phyloP scores from a whole-genome alignment of 2,113 vertebrate genomes.

The Austrofundulus limnaeus region DNA sequence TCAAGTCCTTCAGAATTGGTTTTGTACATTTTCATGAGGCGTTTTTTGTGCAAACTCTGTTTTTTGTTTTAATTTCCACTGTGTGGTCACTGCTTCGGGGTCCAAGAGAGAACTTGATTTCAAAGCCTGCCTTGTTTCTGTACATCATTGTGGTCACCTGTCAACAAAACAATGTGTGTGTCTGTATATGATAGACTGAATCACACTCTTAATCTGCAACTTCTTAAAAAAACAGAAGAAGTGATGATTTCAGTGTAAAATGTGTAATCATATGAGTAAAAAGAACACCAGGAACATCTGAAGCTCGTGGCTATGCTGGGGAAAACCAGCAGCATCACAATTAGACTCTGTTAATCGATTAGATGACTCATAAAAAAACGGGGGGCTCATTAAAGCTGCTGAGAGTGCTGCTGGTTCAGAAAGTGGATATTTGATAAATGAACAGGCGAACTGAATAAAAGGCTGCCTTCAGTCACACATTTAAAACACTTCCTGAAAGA shows the following conservation, averaged over 20 bases:
- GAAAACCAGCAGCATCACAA: conserved; percentile 13
- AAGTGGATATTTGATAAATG: conserved; percentile 15
- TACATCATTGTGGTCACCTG: conserved; percentile 32
- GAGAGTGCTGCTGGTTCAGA: conserved; percentile 14
- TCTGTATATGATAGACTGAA: no score
- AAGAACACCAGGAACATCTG: conserved; percentile 6
- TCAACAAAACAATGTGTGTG: conserved; percentile 31
- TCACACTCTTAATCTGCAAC: no score
- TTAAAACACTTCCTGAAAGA: conserved; percentile 10
- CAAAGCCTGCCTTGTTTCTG: conserved; percentile 12
- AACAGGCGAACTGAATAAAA: not conserved
- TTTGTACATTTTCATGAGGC: no score
- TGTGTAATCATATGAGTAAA: not conserved
- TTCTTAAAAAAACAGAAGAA: conserved; percentile 11
- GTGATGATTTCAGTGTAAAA: conserved; percentile 24
- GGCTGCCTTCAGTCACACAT: conserved; percentile 3
- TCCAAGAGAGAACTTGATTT: no score
- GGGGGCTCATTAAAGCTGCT: no score
- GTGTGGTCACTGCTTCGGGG: no score
- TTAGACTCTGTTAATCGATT: not conserved
- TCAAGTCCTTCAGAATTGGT: no score
- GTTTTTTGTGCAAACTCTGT: conserved; percentile 34
- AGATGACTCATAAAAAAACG: conserved; percentile 1
- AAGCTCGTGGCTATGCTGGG: not conserved
- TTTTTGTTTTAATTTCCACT: conserved; percentile 8